Conservation (phyloP, 2,113 vertebrate genomes). For the Gallinago undulata region DNA sequence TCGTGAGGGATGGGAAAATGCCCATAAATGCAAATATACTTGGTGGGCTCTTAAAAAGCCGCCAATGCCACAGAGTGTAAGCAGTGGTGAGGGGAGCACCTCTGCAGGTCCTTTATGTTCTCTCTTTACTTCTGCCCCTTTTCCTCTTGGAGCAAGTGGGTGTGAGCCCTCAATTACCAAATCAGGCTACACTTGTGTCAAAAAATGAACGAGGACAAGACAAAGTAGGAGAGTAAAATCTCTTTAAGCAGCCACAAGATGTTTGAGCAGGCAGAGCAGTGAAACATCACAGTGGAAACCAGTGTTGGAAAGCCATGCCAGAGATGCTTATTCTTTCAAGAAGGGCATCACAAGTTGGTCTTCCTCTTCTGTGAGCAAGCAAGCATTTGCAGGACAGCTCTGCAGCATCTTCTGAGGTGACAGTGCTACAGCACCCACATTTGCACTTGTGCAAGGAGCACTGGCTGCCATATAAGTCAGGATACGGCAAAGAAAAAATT, state of each 20-base stretch:
- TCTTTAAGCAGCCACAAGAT: neutral
- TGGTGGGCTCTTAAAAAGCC: neutral
- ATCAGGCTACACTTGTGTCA: neutral
- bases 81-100: neutral
- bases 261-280: neutral
- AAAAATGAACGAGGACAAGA: neutral
- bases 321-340: neutral
- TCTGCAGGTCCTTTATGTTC: neutral
- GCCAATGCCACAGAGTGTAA: neutral
- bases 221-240: neutral
- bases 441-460: neutral
- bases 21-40: neutral
- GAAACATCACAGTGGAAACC: slow-evolving; percentile 24
- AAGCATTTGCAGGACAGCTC: neutral
- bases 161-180: neutral
- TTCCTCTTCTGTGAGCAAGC: neutral
- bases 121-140: neutral
- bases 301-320: neutral
- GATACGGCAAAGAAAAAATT: neutral
- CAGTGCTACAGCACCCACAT: neutral
- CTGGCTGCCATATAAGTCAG: neutral
- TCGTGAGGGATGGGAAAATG: neutral
- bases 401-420: neutral
- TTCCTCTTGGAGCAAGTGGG: neutral
- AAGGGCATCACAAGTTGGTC: neutral